Base-by-base conservation (phyloP, 2,888 invertebrate species). In the Philereme vetulata region DNA sequence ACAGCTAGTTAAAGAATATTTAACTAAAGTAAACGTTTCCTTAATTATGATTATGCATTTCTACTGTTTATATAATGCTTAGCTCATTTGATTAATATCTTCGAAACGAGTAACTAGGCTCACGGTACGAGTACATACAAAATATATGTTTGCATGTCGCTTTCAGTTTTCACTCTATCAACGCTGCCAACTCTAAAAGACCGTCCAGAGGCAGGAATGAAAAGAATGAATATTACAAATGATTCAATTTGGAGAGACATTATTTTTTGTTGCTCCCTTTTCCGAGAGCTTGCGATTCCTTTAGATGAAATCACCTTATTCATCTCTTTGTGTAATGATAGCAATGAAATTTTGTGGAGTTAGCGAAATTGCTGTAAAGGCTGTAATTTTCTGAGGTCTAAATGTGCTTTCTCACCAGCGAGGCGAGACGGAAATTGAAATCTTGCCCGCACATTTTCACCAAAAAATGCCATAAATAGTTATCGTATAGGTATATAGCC, bases 181-280 rank as follows among this genome's bases (percentile, higher is more conserved):
- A 10, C 44, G 72, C 46, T 38, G 51, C 58, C 54, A 67, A 68
- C 67, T 74, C 75, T 71, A 76, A 70, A 76, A 81, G 82, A 78
- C 64, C 80, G 73, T 80, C 79, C 78, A 81, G 81, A 77, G 78
- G 81, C 76, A 77, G 66, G 76, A 83, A 79, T 81, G 84, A 82
- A 82, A 85, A 79, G 82, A 85, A 88, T 83, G 86, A 86, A 85
- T 86, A 86, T 86, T 86, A 88, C 85, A 88, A 89, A 88, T 86
- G 85, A 84, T 89, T 86, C 86, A 87, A 89, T 88, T 87, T 84
- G 78, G 80, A 77, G 78, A 74, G 82, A 84, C 86, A 83, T 86
- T 84, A 84, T 85, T 86, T 86, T 86, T 84, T 86, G 85, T 81
- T 79, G 80, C 78, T 80, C 74, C 74, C 72, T 77, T 72, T 76